These are phyloP conservation scores for Laothoe populi DNA, from an alignment of 2,888 invertebrate genomes.

Conservation along the genomic window DNA sequence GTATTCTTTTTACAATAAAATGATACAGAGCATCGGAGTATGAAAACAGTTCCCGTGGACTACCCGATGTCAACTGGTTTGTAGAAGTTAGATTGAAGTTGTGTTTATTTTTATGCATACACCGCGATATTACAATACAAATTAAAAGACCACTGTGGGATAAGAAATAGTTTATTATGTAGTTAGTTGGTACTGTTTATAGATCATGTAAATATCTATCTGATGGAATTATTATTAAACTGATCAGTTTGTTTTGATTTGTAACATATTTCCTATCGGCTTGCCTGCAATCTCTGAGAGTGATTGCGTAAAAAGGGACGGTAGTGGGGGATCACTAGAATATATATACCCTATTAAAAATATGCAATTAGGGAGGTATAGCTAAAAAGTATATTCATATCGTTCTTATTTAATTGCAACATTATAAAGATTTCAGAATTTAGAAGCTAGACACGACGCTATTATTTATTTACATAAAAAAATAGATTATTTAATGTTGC, in stretches of 20 bases:
- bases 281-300: too few relatives aligned
- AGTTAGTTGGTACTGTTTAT: slow-evolving; percentile 3
- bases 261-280: too few relatives aligned
- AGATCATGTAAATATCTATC: neutral
- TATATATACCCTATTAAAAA: too few relatives aligned
- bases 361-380: too few relatives aligned
- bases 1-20: slow-evolving; percentile 4
- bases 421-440: too few relatives aligned
- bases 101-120: slow-evolving; percentile 14
- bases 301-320: too few relatives aligned
- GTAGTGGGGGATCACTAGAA: too few relatives aligned
- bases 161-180: slow-evolving; percentile 22
- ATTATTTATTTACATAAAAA: too few relatives aligned
- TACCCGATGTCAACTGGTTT: slow-evolving; percentile 23
- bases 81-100: slow-evolving; percentile 14
- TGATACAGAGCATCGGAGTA: neutral
- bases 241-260: neutral
- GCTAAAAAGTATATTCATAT: too few relatives aligned
- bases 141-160: slow-evolving; percentile 13
- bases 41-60: slow-evolving; percentile 10
- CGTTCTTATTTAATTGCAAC: too few relatives aligned
- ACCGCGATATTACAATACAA: slow-evolving; percentile 11
- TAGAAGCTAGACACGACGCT: too few relatives aligned
- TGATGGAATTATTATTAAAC: neutral
- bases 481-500: too few relatives aligned